These are phyloP conservation scores for Napeogenes inachia DNA, from an alignment of 2,888 invertebrate genomes.

Conservation along the genomic window DNA sequence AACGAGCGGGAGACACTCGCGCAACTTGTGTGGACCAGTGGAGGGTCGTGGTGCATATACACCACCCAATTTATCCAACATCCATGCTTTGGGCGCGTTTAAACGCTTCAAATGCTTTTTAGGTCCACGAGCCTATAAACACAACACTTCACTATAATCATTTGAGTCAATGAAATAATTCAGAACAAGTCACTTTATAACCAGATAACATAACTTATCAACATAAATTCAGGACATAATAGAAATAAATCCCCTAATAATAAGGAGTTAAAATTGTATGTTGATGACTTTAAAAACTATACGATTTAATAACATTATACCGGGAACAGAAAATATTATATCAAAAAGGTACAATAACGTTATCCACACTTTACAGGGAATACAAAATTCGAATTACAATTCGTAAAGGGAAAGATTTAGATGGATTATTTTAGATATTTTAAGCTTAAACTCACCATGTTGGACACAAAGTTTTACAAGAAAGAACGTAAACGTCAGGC, in stretches of 20 bases:
- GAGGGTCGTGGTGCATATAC: conserved; percentile 98
- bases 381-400: background rate
- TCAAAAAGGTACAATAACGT: background rate
- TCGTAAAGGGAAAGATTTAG: conserved; percentile 41
- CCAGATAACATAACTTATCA: too few species aligned
- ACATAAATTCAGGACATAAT: too few species aligned
- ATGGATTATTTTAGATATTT: conserved; percentile 45
- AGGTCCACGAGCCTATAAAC: conserved; percentile 94
- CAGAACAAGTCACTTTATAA: background rate
- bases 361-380: background rate
- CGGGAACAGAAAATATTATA: conserved; percentile 1
- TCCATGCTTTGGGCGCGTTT: conserved; percentile 99
- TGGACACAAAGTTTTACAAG: conserved; percentile 59
- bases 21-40: conserved; percentile 97
- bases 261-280: background rate
- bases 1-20: conserved; percentile 97
- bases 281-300: background rate
- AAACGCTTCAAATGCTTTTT: conserved; percentile 99
- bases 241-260: background rate
- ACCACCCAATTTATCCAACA: conserved; percentile 99
- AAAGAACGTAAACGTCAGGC: conserved; percentile 43
- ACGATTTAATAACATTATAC: background rate
- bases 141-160: conserved; percentile 28
- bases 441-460: conserved; percentile 64
- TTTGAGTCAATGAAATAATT: too few species aligned